These are phyloP conservation scores for Druon quercuslanigerum DNA, from an alignment of 1,140 invertebrate species.

Conservation along the genomic window DNA sequence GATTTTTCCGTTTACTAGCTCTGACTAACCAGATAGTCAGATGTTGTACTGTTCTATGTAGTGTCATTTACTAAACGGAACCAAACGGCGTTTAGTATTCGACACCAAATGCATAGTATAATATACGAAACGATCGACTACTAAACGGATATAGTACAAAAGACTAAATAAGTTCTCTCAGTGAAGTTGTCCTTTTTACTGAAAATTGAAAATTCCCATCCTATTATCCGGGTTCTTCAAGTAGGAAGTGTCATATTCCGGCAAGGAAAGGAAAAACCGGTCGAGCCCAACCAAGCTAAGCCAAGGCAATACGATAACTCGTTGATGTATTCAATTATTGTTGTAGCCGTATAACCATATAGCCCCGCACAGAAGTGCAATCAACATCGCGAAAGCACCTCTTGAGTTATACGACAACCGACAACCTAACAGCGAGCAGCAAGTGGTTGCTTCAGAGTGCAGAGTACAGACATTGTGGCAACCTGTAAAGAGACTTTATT, in stretches of 20 bases:
- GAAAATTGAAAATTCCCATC: too few species aligned
- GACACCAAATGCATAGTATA: too few species aligned
- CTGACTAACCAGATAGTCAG: too few species aligned
- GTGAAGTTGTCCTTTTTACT: too few species aligned
- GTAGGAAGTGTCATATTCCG: background rate
- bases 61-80: too few species aligned
- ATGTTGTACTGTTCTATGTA: too few species aligned
- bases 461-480: constrained; percentile 48
- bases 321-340: constrained; percentile 57
- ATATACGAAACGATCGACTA: too few species aligned
- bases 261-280: background rate
- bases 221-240: too few species aligned
- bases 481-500: constrained; percentile 59
- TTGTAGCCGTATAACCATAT: constrained; percentile 45
- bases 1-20: too few species aligned
- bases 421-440: constrained; percentile 50
- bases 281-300: background rate
- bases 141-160: too few species aligned
- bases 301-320: constrained; percentile 35
- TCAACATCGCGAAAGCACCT: constrained; percentile 58
- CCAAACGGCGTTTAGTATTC: too few species aligned
- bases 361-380: constrained; percentile 48
- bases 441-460: constrained; percentile 45
- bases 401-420: constrained; percentile 59
- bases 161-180: too few species aligned